Base-by-base conservation (phyloP, 2,888 invertebrate species). In the Cartodere bifasciata region DNA sequence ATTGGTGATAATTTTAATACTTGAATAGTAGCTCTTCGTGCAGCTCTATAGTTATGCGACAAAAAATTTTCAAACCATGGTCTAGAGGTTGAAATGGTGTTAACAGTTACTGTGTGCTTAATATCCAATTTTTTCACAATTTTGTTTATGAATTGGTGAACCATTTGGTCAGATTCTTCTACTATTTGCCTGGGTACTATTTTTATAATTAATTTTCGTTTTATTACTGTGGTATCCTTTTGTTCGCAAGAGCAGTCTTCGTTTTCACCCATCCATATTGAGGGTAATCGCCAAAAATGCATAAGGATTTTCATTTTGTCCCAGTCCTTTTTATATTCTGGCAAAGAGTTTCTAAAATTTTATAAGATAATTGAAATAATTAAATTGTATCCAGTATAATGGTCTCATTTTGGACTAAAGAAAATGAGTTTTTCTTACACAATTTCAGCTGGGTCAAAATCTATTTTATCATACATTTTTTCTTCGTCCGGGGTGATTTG, bases 401-500 rank as follows among this genome's bases (percentile, higher is more conserved):
- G n/a, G n/a, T n/a, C n/a, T 27, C 28, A 31, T 28, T 32, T 23
- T 23, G 30, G n/a, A n/a, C n/a, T n/a, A 27, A 24, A 13, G n/a
- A 23, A 9, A 13, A n/a, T n/a, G n/a, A n/a, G n/a, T n/a, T n/a
- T n/a, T 15, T 16, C 29, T 30, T 45, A 57, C 58, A 49, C 49
- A 9, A 55, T 42, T 24, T 55, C 56, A 1, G 53, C 53, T 5
- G 48, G 38, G 37, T 60, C 49, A 36, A 60, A 59, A 35, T 59
- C 56, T 22, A 61, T 56, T 9, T 42, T 40, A 33, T 58, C 58
- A 36, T 63, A 63, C 24, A 59, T 40, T 12, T 49, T 49, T 37
- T 65, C 65, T 41, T 63, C 64, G 28, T 63, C 63, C 1, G 65
- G 64, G 3, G 62, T 61, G 2, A 64, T 56, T 41, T 55, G 56